Percentiles rank a stretch among this genome's conserved stretches.
Conservation (phyloP, 2,888 invertebrate species). For the Lobophora halterata region DNA sequence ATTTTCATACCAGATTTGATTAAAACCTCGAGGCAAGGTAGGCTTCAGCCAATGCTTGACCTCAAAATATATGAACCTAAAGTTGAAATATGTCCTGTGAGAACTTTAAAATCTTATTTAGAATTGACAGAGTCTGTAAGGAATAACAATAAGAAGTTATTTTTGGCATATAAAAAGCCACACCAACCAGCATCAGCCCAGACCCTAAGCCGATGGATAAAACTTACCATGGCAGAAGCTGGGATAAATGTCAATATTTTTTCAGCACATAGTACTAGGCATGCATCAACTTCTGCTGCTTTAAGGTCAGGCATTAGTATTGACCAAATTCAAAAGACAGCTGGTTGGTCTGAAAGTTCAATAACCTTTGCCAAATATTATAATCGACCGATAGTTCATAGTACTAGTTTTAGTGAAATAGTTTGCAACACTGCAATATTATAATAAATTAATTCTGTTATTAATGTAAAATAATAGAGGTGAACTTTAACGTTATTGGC, state of each 20-base stretch:
- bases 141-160: background rate
- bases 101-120: constrained; percentile 1
- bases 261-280: constrained; percentile 7
- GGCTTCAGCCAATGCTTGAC: constrained; percentile 1
- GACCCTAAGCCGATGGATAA: constrained; percentile 12
- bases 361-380: constrained; percentile 7
- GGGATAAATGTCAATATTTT: constrained; percentile 1
- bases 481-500: too few relatives aligned
- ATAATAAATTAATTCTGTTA: too few relatives aligned
- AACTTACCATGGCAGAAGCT: background rate
- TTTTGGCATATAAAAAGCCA: constrained; percentile 3
- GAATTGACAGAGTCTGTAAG: background rate
- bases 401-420: too few relatives aligned
- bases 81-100: constrained; percentile 11
- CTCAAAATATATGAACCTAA: constrained; percentile 10
- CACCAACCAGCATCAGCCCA: background rate
- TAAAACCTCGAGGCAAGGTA: constrained; percentile 7
- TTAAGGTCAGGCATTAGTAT: constrained; percentile 1
- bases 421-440: too few relatives aligned
- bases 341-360: constrained; percentile 8
- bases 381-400: too few relatives aligned
- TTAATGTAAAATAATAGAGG: too few relatives aligned
- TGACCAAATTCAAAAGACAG: background rate
- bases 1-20: constrained; percentile 6
- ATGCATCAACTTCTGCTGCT: constrained; percentile 4